phyloP scores from a whole-genome alignment of 92 coral and sea anemone species.

The Diadumene lineata region DNA sequence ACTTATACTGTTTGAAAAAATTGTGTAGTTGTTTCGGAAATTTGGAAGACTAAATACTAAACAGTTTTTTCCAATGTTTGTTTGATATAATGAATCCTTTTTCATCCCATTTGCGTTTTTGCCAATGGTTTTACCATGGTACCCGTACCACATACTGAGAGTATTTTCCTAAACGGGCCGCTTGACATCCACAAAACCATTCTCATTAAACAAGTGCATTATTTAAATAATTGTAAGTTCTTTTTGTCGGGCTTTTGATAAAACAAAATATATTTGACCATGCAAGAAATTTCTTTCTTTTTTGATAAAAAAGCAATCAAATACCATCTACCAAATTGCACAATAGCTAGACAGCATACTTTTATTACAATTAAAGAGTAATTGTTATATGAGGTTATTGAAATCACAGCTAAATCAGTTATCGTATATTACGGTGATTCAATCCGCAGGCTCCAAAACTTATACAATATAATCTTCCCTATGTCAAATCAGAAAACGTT shows the following conservation, averaged over 20 bases:
- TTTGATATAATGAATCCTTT: background rate
- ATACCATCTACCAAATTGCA: too few species aligned
- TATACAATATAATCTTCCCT: too few species aligned
- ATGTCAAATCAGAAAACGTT: too few species aligned
- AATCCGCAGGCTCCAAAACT: too few species aligned
- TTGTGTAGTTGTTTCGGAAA: too few species aligned
- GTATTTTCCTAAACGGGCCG: background rate
- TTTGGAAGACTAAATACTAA: too few species aligned
- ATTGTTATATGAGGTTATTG: background rate
- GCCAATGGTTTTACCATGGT: slow-evolving; percentile 8
- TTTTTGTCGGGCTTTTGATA: background rate
- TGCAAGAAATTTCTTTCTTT: too few species aligned
- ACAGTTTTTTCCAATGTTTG: background rate
- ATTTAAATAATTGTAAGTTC: background rate
- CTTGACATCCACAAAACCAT: background rate
- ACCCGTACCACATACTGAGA: slow-evolving; percentile 35
- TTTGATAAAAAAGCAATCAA: too few species aligned
- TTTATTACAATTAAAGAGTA: background rate
- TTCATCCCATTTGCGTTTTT: background rate
- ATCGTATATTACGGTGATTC: too few species aligned
- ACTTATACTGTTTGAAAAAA: too few species aligned
- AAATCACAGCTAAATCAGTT: background rate
- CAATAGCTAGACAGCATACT: too few species aligned
- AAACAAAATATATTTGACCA: too few species aligned
- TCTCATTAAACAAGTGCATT: background rate